Conservation (phyloP, 2,113 vertebrate genomes). For the Pterocles orientalis region DNA sequence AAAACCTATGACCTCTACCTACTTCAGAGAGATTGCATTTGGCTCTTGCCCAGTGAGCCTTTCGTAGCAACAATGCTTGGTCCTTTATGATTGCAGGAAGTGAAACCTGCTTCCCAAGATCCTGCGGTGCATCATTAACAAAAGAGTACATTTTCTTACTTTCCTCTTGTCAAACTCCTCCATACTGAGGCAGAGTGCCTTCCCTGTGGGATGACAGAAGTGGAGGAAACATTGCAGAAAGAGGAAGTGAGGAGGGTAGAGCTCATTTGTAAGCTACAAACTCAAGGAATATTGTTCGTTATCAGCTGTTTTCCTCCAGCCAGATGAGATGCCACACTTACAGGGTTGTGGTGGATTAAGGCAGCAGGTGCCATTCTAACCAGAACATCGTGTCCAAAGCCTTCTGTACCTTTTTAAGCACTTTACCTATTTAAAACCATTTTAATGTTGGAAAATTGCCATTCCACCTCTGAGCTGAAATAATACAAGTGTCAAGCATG, state of each 20-base stretch:
- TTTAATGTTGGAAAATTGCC: background rate
- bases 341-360: background rate
- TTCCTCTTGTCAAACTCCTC: background rate
- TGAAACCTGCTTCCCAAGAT: background rate
- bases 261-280: background rate
- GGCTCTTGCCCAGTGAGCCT: background rate
- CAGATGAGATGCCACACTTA: background rate
- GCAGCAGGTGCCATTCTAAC: background rate
- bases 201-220: background rate
- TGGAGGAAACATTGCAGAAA: background rate
- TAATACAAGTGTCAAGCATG: background rate
- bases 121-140: background rate
- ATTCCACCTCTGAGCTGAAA: background rate
- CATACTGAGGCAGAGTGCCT: background rate
- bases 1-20: background rate
- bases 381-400: background rate
- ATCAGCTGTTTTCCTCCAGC: background rate
- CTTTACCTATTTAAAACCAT: background rate
- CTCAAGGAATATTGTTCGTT: background rate
- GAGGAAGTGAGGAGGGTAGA: background rate
- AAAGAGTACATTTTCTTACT: background rate
- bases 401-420: background rate
- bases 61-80: background rate
- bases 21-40: background rate
- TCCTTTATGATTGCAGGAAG: background rate